Conservation (phyloP, 2,888 invertebrate species). For the Tetanocera ferruginea region DNA sequence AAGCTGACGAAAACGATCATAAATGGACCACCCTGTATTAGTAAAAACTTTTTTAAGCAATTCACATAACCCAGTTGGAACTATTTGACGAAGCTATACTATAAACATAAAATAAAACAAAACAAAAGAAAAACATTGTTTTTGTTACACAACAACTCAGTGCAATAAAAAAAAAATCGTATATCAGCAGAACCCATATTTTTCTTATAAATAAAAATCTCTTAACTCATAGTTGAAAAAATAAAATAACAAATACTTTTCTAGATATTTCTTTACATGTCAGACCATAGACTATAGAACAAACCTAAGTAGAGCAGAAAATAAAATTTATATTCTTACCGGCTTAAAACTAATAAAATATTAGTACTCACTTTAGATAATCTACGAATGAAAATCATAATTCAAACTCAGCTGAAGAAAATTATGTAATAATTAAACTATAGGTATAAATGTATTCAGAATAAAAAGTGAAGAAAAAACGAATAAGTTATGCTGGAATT, state of each 20-base stretch:
- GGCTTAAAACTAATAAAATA: neutral
- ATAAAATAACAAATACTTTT: neutral
- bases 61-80: constrained; percentile 37
- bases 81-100: neutral
- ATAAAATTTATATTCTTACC: constrained; percentile 17
- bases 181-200: neutral
- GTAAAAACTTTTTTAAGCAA: constrained; percentile 20
- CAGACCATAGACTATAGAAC: neutral
- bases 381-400: neutral
- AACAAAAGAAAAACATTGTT: too few relatives aligned
- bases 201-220: neutral
- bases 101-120: constrained; percentile 36
- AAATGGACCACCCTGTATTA: constrained; percentile 67
- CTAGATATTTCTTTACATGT: neutral
- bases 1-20: constrained; percentile 63
- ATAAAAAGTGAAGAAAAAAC: neutral
- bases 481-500: too few relatives aligned
- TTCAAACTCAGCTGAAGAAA: neutral
- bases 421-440: neutral
- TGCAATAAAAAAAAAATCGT: too few relatives aligned
- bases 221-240: neutral
- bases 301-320: neutral
- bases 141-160: constrained; percentile 16
- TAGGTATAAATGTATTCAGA: neutral
- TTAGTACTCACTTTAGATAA: neutral